phyloP scores from a whole-genome alignment of 2,797 vertebrate genomes.

The Lepilemur septentrionalis region DNA sequence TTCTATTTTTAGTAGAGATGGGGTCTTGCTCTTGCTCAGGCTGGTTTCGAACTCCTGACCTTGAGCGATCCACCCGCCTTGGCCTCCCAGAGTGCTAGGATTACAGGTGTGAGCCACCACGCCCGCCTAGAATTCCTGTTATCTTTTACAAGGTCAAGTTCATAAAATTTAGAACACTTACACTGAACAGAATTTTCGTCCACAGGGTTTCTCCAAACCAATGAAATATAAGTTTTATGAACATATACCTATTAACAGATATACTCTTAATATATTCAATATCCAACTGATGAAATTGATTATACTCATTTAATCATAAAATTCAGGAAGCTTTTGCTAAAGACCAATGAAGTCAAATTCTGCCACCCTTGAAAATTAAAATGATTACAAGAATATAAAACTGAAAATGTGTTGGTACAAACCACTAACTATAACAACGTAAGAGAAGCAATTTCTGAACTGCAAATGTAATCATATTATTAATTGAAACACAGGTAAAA shows the following conservation, averaged over 20 bases:
- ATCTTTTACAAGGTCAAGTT: background rate
- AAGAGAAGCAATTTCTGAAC: slow-evolving; percentile 73
- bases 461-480: slow-evolving; percentile 41
- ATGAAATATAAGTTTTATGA: slow-evolving; percentile 22
- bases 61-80: too few relatives aligned
- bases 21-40: too few relatives aligned
- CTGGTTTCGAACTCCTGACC: too few relatives aligned
- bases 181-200: background rate
- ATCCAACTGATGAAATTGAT: background rate
- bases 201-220: background rate
- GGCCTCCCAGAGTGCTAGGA: too few relatives aligned
- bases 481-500: slow-evolving; percentile 62
- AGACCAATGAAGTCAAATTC: slow-evolving; percentile 18
- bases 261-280: background rate
- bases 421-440: slow-evolving; percentile 55
- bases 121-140: too few relatives aligned
- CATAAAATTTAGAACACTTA: background rate
- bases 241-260: slow-evolving; percentile 6
- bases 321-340: slow-evolving; percentile 41
- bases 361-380: slow-evolving; percentile 39
- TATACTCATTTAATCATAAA: slow-evolving; percentile 2
- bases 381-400: slow-evolving; percentile 14
- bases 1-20: too few relatives aligned
- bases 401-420: slow-evolving; percentile 46
- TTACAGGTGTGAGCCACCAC: too few relatives aligned